Evolutionary conservation across 2,797 vertebrate species (phyloP), one percentile per base, ranked within the genome.

Genomic region (Austrolebias charrua): DNA sequence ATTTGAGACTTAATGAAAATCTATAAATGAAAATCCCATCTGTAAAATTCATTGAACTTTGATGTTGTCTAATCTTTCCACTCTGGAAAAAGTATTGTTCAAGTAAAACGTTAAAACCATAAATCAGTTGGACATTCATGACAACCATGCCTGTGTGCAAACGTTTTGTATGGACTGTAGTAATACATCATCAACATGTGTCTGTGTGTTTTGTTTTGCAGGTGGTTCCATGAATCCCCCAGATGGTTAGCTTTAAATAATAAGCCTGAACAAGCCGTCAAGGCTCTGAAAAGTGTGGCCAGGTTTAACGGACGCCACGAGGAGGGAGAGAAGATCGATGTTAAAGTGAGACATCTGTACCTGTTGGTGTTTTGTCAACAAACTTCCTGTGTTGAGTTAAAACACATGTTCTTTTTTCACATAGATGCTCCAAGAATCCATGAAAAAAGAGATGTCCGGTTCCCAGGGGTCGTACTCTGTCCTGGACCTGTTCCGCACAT

Each of bases 171-270:
- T 33, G 31, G 31, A 5, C 31, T 6, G 31, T 33, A 33, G 5
- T 33, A 33, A 5, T 8, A 33, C 31, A 5, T 6, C 31, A 33
- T 33, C 31, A 33, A 6, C 8, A 33, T 33, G 8, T 33, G 5
- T 8, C 5, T 33, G 31, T 33, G 31, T 24, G 20, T 24, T 24
- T 24, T 14, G 16, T 35, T 48, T 20, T 5, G 31, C 84, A 95
- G 95, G 94, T 95, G 94, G 94, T 91, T 95, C 53, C 91, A 90
- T 20, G 95, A 96, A 79, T 95, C 94, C 0, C 90, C 94, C 15
- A 90, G 94, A n/a, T 96, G 95, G 95, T 85, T 96, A 40, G 91
- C 93, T 5, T 73, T 95, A 38, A 93, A 75, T 0, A 90, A 90
- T 46, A 91, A 90, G 55, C 45, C 91, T 0, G 92, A 94, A 15